Evolutionary conservation across 1,140 invertebrate genomes (phyloP).

Genomic region (Drosophila nannoptera): DNA sequence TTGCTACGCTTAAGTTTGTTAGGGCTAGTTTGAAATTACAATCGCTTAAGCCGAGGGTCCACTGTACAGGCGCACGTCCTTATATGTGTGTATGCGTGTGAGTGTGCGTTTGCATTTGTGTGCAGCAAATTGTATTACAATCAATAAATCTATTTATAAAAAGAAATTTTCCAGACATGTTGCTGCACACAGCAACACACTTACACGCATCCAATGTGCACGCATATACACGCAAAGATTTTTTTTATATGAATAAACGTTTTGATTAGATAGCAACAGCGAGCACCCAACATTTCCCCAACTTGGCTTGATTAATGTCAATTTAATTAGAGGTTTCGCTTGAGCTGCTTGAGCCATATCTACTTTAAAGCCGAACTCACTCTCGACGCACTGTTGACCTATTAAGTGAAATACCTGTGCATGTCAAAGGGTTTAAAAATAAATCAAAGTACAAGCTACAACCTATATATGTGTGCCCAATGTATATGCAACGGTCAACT

Average conservation of each 20-base stretch:
- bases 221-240: constrained; percentile 6
- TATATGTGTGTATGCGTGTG: neutral
- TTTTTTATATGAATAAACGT: constrained; percentile 9
- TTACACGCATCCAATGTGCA: constrained; percentile 4
- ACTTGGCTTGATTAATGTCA: constrained; percentile 45
- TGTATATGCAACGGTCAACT: neutral
- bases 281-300: constrained; percentile 6
- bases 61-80: neutral
- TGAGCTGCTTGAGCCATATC: constrained; percentile 9
- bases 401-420: constrained; percentile 23
- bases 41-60: constrained; percentile 1
- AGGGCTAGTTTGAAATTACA: constrained; percentile 30
- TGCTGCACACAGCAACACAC: constrained; percentile 23
- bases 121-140: constrained; percentile 51
- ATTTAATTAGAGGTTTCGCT: constrained; percentile 33
- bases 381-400: constrained; percentile 19
- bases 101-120: constrained; percentile 3
- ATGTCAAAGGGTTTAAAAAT: constrained; percentile 32
- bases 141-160: constrained; percentile 76
- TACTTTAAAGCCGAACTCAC: constrained; percentile 12
- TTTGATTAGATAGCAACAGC: constrained; percentile 25
- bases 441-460: constrained; percentile 21
- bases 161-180: constrained; percentile 56
- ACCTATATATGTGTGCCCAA: neutral
- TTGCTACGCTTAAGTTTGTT: constrained; percentile 9